Evolutionary conservation across 2,888 invertebrate species (phyloP), one percentile per base, ranked within the genome.

Genomic region (Andricus curvator): DNA sequence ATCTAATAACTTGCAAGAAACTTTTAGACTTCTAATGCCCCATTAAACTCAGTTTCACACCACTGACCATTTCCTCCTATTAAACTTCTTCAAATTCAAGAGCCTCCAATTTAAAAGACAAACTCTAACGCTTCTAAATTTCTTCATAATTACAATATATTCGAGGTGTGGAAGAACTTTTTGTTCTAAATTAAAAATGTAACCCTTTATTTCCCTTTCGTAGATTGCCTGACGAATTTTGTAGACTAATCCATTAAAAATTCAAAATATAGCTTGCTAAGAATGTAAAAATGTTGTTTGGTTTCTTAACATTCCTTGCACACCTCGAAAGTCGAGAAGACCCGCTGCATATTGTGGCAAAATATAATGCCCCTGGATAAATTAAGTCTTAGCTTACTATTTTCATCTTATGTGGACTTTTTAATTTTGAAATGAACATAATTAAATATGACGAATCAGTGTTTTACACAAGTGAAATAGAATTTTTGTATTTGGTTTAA

Each of bases 261-360:
- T 48, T 17, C 0, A 44, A 17, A 17, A 48, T 17, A 48, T 48
- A 17, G 17, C 48, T 48, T 17, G 6, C 5, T 48, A 48, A 48
- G 48, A 48, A 17, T 48, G 17, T 5, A 60, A 22, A 60, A 22
- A 4, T 60, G 9, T 60, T 60, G 2, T 17, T 48, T 17, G 5
- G 48, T 48, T 48, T 48, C 48, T 60, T 22, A 22, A 11, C n/a
- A 3, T 22, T 60, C 22, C 22, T 62, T 25, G 22, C 25, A 62
- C 62, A n/a, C n/a, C n/a, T 68, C 17, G 29, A 48, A 17, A 29
- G 1, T 48, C 48, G 68, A 68, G 68, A 68, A 68, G 68, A 68
- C 68, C 68, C 15, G 25, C 25, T 13, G 15, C 41, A n/a, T 41
- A 67, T 22, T n/a, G 2, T 67, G 41, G 13, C 41, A 41, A 41